Conservation (phyloP, 2,888 invertebrate species). For the Geotrupes spiniger region DNA sequence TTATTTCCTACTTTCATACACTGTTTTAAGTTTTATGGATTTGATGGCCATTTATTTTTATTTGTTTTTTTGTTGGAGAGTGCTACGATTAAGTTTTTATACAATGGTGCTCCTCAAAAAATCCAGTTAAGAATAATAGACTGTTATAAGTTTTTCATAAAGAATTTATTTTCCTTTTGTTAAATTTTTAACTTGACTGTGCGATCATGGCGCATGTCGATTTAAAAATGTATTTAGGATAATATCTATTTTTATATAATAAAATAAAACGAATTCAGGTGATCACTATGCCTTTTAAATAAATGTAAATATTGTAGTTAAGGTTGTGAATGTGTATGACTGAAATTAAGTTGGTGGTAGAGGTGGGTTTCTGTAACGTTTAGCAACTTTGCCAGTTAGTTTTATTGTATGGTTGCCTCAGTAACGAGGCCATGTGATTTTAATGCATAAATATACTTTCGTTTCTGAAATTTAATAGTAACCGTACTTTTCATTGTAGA, state of each 20-base stretch:
- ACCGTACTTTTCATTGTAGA: slow-evolving; percentile 26
- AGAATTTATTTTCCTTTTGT: too few relatives aligned
- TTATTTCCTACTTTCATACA: background rate
- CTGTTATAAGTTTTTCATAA: background rate
- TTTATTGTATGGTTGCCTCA: slow-evolving; percentile 24
- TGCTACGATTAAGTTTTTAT: background rate
- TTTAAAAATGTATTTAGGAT: slow-evolving; percentile 11
- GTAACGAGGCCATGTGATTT: slow-evolving; percentile 31
- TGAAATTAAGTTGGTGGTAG: slow-evolving; percentile 38
- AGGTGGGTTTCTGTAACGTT: slow-evolving; percentile 34
- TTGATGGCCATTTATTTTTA: too few relatives aligned
- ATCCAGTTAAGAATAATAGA: slow-evolving; percentile 1
- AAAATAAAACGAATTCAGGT: slow-evolving; percentile 38
- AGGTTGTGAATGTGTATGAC: slow-evolving; percentile 35
- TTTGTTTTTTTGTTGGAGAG: background rate
- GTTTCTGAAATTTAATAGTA: slow-evolving; percentile 27
- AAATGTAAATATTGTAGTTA: slow-evolving; percentile 39
- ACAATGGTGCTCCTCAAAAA: background rate
- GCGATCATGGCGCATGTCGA: too few relatives aligned
- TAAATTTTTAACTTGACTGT: too few relatives aligned
- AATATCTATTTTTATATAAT: slow-evolving; percentile 29
- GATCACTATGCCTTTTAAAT: slow-evolving; percentile 49
- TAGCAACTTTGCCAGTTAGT: slow-evolving; percentile 32
- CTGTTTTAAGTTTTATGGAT: too few relatives aligned
- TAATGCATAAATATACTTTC: slow-evolving; percentile 20